Evolutionary conservation across 2,113 vertebrate genomes (phyloP), one percentile per base, ranked within the genome.

Genomic region (Sialia sialis): DNA sequence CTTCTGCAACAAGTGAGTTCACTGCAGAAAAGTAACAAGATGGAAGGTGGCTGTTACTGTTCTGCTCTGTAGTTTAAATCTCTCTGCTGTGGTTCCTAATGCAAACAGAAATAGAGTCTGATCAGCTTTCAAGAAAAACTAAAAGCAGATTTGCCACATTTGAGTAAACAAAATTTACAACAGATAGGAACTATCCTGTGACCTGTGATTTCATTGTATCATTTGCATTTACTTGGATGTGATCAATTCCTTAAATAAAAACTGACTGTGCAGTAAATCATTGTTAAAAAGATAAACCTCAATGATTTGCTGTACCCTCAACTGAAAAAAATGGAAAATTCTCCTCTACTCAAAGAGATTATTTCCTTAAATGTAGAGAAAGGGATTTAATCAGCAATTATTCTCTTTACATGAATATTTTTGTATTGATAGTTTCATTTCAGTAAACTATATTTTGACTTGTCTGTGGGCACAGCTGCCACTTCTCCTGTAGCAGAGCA

Each of bases 391-490:
- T 54, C 41, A 43, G 58, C 48, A 60, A 6, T 67, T 52, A 20
- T 19, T 66, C 22, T 76, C 20, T 54, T 75, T 21, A n/a, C 55
- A 62, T 59, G 22, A 86, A 20, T 58, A 41, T 30, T 64, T 90
- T 75, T 68, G 32, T 77, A 55, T 49, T 51, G 27, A n/a, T 77
- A 51, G 55, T 90, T 93, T 80, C 63, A 84, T 69, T 93, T 93
- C 48, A 55, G 15, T 67, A 88, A 86, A 38, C 55, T 79, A 1
- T 81, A 49, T 89, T 94, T 93, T 91, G 41, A 64, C 49, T 54
- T 56, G 10, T 32, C 43, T 84, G 56, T 0, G 2, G 58, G 54
- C 70, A 51, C 81, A 87, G 21, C 67, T 82, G 74, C 74, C 32
- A 15, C 62, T 94, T 87, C 69, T 89, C 12, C 22, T 2, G 22